Conservation (phyloP, 2,113 vertebrate species). For the Notothenia coriiceps region DNA sequence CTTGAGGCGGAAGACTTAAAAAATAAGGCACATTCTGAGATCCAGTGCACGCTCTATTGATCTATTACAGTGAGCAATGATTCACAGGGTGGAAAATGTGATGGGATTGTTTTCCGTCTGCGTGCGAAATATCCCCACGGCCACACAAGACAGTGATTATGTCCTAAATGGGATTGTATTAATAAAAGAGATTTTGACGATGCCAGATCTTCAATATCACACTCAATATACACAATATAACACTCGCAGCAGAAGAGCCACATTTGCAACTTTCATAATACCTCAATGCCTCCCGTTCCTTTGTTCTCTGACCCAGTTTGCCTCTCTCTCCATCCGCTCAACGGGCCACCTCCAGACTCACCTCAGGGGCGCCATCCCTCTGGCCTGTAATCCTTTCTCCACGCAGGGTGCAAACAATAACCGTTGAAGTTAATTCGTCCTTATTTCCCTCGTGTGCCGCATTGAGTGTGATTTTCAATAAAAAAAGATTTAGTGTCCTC, state of each 20-base stretch:
- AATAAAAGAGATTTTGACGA: slow-evolving; percentile 19
- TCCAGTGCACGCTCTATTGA: slow-evolving; percentile 48
- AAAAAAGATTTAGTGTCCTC: slow-evolving; percentile 61
- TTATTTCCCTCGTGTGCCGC: slow-evolving; percentile 76
- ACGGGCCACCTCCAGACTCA: slow-evolving; percentile 53
- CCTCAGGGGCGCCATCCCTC: slow-evolving; percentile 45
- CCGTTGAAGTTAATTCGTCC: slow-evolving; percentile 64
- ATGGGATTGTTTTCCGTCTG: slow-evolving; percentile 40
- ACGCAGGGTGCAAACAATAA: slow-evolving; percentile 61
- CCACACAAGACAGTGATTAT: slow-evolving; percentile 20
- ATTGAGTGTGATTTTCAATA: slow-evolving; percentile 53
- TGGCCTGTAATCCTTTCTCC: slow-evolving; percentile 44
- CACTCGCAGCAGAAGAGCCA: slow-evolving; percentile 29
- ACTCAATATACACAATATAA: slow-evolving; percentile 5
- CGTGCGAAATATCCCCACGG: slow-evolving; percentile 28
- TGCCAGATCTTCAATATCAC: slow-evolving; percentile 34
- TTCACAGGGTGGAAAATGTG: slow-evolving; percentile 44
- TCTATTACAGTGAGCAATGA: slow-evolving; percentile 46
- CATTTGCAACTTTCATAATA: slow-evolving; percentile 55
- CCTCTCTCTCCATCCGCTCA: slow-evolving; percentile 29
- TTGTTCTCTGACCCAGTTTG: slow-evolving; percentile 75
- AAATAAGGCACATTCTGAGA: slow-evolving; percentile 65
- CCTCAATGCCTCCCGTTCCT: slow-evolving; percentile 32
- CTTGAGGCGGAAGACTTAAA: slow-evolving; percentile 45
- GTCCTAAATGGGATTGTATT: slow-evolving; percentile 15